Base-by-base conservation (phyloP, 92 coral and sea anemone species). In the Epizoanthus ramosus region DNA sequence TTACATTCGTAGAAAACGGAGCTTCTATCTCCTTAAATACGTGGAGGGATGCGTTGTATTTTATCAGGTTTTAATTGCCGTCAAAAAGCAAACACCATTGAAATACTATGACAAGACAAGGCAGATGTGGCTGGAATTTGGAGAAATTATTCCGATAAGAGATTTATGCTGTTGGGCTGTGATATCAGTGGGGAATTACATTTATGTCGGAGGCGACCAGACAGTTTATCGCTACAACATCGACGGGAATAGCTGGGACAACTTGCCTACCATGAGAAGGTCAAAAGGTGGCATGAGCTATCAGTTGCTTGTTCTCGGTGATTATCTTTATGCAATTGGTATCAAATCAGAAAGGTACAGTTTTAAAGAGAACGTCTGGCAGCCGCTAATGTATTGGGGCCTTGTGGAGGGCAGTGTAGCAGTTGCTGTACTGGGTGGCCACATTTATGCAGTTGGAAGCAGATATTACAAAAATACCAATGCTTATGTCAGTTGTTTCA, bases 201-300 rank as follows among this genome's bases (percentile, higher is more conserved):
- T 72, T 35, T 72, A 72, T 53, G 76, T 72, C 47, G 76, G 76
- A 72, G 50, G 76, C 8, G 8, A 3, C 1, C 18, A 19, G 12
- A 72, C 35, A 6, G 76, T 72, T 8, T 50, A 72, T 72, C 76
- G 76, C 6, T 72, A 72, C 60, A 72, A 58, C 47, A 47, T 72
- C 59, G 76, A 72, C 76, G 53, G 76, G 35, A 50, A 72, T n/a
- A n/a, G n/a, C 14, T 72, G 76, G 76, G 59, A 47, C 35, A 17
- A 18, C 8, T 60, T 72, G 19, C 76, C 76, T 50, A 0, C n/a
- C 39, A 72, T 72, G 76, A 19, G 33, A 19, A 22, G 16, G 6
- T 7, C 41, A n/a, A 12, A 45, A 45, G 7, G 53, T 45, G 53
- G 53, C 53, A 2, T 35, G 39, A 45, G 53, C 7, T 45, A 45